Evolutionary conservation across 2,113 vertebrate species (phyloP).

Genomic region (Boleophthalmus pectinirostris): DNA sequence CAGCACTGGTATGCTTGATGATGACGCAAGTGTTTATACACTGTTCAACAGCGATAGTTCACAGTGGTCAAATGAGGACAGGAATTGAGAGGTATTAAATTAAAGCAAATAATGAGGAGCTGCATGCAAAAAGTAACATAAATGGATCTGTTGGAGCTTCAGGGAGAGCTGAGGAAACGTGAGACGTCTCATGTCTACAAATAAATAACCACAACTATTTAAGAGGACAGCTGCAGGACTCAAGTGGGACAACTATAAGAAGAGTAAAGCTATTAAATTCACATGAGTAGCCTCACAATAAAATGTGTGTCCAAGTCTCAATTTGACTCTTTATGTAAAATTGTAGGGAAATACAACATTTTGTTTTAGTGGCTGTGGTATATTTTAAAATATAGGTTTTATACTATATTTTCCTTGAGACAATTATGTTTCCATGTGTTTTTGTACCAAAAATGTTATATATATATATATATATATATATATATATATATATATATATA

Average conservation of each 20-base stretch:
- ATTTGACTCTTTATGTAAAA: background rate
- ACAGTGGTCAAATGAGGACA: constrained; percentile 21
- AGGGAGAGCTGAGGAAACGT: constrained; percentile 20
- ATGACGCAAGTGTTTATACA: background rate
- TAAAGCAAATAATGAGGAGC: constrained; percentile 4
- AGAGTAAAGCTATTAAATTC: background rate
- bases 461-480: no score
- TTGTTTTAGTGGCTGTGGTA: background rate
- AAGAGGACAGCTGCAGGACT: constrained; percentile 41
- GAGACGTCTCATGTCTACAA: constrained; percentile 29
- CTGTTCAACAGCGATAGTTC: constrained; percentile 25
- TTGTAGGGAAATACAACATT: background rate
- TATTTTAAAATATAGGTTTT: background rate
- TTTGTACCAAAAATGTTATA: constrained; percentile 13
- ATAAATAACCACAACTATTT: constrained; percentile 49
- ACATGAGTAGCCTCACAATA: constrained; percentile 1
- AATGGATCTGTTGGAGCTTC: constrained; percentile 27
- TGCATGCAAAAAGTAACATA: background rate
- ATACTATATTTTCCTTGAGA: background rate
- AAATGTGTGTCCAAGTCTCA: background rate
- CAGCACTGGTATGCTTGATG: background rate
- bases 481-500: no score
- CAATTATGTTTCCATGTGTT: background rate
- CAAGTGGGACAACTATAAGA: constrained; percentile 10
- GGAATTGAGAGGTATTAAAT: background rate